phyloP scores from a whole-genome alignment of 2,888 invertebrate species.

The Torymus aiolomorphi region DNA sequence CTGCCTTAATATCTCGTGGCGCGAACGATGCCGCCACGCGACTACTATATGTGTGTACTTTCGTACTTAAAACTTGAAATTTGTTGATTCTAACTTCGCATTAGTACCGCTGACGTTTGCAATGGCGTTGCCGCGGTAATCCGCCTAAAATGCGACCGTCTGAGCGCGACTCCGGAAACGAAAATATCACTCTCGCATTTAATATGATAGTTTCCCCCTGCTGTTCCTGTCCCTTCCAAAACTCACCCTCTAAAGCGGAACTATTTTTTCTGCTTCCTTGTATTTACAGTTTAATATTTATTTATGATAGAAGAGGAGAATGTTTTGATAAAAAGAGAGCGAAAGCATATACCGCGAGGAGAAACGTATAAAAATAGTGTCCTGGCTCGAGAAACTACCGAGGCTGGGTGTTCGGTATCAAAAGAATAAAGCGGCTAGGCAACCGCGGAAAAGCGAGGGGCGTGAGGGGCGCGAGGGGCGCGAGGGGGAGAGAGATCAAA shows the following conservation, averaged over 20 bases:
- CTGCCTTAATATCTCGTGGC: slow-evolving; percentile 42
- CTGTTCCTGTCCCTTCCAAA: too few relatives aligned
- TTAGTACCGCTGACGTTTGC: slow-evolving; percentile 45
- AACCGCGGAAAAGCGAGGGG: not conserved
- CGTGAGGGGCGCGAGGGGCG: too few relatives aligned
- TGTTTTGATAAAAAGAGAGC: too few relatives aligned
- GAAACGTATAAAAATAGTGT: too few relatives aligned
- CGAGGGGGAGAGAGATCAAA: not conserved
- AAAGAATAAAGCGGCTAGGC: too few relatives aligned
- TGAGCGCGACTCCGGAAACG: slow-evolving; percentile 1
- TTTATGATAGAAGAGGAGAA: too few relatives aligned
- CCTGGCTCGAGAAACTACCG: too few relatives aligned
- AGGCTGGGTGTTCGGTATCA: too few relatives aligned
- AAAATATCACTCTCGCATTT: not conserved
- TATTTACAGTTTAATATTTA: too few relatives aligned
- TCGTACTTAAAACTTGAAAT: slow-evolving; percentile 63
- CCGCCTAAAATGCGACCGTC: slow-evolving; percentile 40
- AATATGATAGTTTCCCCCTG: too few relatives aligned
- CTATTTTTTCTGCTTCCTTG: too few relatives aligned
- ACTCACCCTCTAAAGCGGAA: too few relatives aligned
- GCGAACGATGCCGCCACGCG: slow-evolving; percentile 36
- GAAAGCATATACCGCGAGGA: not conserved
- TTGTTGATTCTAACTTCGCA: slow-evolving; percentile 63
- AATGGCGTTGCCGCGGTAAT: slow-evolving; percentile 25
- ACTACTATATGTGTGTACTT: slow-evolving; percentile 43